Evolutionary conservation across 2,797 vertebrate genomes (phyloP), one percentile per base, ranked within the genome.

Genomic region (Anas capensis): DNA sequence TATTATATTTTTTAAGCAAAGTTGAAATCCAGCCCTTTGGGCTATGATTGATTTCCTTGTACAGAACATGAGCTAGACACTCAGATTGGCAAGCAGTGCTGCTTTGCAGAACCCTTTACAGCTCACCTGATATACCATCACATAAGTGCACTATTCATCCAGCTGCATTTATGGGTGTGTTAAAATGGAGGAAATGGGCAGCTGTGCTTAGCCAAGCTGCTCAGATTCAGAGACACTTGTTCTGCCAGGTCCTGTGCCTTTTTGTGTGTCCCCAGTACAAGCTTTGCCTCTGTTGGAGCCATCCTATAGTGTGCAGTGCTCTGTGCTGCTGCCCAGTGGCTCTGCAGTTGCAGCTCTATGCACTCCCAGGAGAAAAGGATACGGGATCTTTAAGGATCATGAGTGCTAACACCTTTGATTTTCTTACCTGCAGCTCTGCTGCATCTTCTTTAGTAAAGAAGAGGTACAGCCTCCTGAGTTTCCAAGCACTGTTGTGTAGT

Each of bases 81-180:
- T 31, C 29, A 14, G 14, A 36, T 3, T 0, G 2, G 21, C 65
- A 44, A 54, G 79, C 56, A 54, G 13, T 8, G 15, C 11, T 83
- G 51, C 56, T 60, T 49, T 77, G 42, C 73, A 56, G 29, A 73
- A 58, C 54, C 46, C 8, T 23, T 60, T 8, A 38, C 36, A 34
- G 36, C 31, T 87, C 16, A 27, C 11, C 11, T 85, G 64, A 83
- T 79, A 10, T 69, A 49, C 3, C n/a, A 15, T 3, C 8, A 8
- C 20, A 8, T 29, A 16, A 40, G 34, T 31, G 18, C 15, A 34
- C 16, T 23, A 7, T 64, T 62, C 1, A 0, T 48, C 34, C 68
- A 64, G 6, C 8, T 56, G 24, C 1, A 0, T 34, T 53, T 48
- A 34, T 1, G 3, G 23, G 5, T 66, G 29, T 10, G 40, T 19